Evolutionary conservation across 2,113 vertebrate species (phyloP).

Genomic region (Tetraodon nigroviridis): DNA sequence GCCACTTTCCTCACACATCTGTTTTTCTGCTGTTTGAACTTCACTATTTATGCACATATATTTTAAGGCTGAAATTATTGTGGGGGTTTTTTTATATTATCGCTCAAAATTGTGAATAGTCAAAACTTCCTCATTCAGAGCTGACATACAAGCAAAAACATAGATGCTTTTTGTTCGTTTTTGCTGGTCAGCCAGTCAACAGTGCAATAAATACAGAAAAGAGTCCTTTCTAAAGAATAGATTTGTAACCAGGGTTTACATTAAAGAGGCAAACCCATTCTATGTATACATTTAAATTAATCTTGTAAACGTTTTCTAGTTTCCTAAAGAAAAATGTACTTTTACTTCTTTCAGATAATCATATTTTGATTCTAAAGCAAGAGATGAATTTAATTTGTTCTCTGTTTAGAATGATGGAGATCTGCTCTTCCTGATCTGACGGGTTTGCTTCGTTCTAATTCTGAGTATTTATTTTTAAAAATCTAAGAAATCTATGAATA

Average conservation of each 20-base stretch:
- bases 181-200: not conserved
- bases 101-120: not conserved
- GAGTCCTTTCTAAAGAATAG: not conserved
- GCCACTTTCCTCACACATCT: not conserved
- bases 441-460: too few relatives aligned
- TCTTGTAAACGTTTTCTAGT: not conserved
- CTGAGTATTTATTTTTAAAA: too few relatives aligned
- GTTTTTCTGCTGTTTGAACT: not conserved
- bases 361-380: not conserved
- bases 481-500: too few relatives aligned
- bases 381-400: too few relatives aligned
- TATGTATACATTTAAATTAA: not conserved
- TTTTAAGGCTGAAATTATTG: not conserved
- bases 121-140: too few relatives aligned
- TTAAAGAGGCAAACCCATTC: not conserved
- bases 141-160: not conserved
- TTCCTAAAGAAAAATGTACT: not conserved
- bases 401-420: too few relatives aligned
- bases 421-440: too few relatives aligned
- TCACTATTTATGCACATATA: not conserved
- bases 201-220: not conserved
- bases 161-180: not conserved
- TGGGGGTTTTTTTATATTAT: not conserved
- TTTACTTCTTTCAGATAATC: not conserved
- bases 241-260: not conserved